Evolutionary conservation across 2,797 vertebrate species (phyloP).

Genomic region (Oreortyx pictus): DNA sequence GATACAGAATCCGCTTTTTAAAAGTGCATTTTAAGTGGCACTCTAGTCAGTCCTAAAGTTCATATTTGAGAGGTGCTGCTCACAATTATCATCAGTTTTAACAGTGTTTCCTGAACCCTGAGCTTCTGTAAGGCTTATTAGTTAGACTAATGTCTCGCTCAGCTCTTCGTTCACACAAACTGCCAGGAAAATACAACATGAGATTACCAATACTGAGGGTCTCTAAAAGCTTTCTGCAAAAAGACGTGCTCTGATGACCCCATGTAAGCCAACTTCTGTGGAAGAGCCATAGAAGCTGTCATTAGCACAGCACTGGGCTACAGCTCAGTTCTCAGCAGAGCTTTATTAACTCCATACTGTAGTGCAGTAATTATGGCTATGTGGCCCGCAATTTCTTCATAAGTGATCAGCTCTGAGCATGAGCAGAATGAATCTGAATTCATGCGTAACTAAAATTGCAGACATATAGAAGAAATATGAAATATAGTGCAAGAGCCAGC

Average conservation of each 20-base stretch:
- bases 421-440: not conserved
- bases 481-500: not conserved
- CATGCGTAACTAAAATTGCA: not conserved
- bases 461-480: not conserved
- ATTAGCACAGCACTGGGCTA: conserved; percentile 20
- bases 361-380: conserved; percentile 28
- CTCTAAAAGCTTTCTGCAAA: not conserved
- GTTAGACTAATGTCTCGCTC: conserved; percentile 6
- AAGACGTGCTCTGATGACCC: not conserved
- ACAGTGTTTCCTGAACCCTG: not conserved
- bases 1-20: not conserved
- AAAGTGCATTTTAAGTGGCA: conserved; percentile 27
- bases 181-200: not conserved
- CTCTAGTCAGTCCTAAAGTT: conserved; percentile 25
- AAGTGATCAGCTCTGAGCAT: not conserved
- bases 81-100: conserved; percentile 30
- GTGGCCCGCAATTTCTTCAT: not conserved
- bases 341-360: conserved; percentile 9
- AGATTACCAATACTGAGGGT: not conserved
- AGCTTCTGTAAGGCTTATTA: conserved; percentile 36
- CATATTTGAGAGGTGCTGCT: conserved; percentile 28
- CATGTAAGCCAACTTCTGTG: not conserved
- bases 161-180: conserved; percentile 1
- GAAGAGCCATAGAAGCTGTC: not conserved
- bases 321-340: not conserved